A percentile compares a stretch with the other conserved stretches of the same genome.
Evolutionary conservation across 2,113 vertebrate genomes (phyloP).

Genomic region (Catharus minimus): DNA sequence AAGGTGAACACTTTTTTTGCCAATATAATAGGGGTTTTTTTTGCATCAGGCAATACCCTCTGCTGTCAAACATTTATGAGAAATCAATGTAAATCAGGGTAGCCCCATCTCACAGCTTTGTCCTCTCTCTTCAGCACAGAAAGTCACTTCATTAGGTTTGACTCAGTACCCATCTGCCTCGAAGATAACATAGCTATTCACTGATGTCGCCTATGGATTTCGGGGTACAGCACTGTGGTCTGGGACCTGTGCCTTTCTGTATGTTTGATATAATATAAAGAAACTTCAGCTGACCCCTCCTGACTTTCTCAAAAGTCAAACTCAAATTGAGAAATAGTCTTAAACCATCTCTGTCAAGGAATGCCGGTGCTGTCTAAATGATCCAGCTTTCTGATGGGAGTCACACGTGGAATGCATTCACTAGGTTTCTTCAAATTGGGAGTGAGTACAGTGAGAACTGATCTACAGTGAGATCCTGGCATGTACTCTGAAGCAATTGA

Average conservation of each 20-base stretch:
- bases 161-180: not conserved
- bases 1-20: not conserved
- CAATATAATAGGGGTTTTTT: fast-evolving
- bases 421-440: not conserved
- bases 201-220: not conserved
- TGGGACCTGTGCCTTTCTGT: not conserved
- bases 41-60: not conserved
- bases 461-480: not conserved
- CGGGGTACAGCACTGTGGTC: not conserved
- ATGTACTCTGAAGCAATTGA: not conserved
- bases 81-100: not conserved
- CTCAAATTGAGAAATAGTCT: not conserved
- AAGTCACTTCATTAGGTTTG: not conserved
- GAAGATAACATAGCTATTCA: not conserved
- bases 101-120: not conserved
- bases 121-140: not conserved
- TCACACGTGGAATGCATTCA: not conserved
- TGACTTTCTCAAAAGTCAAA: not conserved
- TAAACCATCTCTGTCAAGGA: not conserved
- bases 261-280: not conserved
- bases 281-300: not conserved
- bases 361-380: not conserved
- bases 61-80: not conserved
- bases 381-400: not conserved
- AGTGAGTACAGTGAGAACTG: not conserved